Conservation (phyloP, 2,797 vertebrate genomes). For the Amblyopsis hoosieri region DNA sequence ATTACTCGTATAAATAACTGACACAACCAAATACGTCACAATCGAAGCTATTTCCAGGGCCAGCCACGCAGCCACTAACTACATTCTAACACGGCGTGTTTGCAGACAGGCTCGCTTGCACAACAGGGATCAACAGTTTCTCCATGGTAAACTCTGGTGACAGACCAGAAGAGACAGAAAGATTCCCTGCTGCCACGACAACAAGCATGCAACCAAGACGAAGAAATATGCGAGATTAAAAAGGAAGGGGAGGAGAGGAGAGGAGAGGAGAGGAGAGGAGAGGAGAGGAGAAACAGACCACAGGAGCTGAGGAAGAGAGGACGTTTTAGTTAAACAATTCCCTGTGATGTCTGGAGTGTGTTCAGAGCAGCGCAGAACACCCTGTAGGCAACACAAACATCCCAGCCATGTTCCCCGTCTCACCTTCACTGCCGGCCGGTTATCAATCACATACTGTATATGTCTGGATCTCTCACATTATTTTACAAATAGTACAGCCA, state of each 20-base stretch:
- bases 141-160: conserved; percentile 19
- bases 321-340: not conserved
- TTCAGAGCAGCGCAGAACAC: not conserved
- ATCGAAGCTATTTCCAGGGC: no score
- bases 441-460: no score
- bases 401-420: not conserved
- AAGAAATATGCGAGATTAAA: conserved; percentile 20
- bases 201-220: not conserved
- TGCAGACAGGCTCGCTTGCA: conserved; percentile 20
- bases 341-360: not conserved
- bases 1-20: not conserved
- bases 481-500: no score
- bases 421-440: no score
- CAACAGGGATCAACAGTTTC: conserved; percentile 32
- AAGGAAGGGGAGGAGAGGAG: not conserved
- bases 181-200: conserved; percentile 23
- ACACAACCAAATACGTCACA: not conserved
- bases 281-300: not conserved
- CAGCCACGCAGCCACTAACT: no score
- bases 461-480: no score
- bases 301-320: not conserved
- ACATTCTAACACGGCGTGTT: not conserved
- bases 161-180: conserved; percentile 24
- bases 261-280: not conserved
- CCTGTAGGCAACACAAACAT: not conserved